Base-by-base conservation (phyloP, 2,888 invertebrate genomes). In the Tenthredo livida region DNA sequence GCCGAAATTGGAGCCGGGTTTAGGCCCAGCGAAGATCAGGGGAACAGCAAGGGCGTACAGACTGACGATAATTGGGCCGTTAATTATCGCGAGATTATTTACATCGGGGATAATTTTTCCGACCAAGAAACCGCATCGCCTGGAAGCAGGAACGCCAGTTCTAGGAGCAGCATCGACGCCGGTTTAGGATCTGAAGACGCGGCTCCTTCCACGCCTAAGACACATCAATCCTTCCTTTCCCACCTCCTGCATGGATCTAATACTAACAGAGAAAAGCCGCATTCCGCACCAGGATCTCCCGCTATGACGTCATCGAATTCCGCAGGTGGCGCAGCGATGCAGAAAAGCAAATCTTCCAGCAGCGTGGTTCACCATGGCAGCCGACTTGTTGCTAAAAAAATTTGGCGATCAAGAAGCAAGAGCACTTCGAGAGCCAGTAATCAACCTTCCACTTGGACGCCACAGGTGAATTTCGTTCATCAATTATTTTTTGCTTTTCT, bases 271-370 rank as follows among this genome's bases (percentile, higher is more conserved):
- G 92, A 92, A 70, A 92, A 92, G 85, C 94, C 95, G 82, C 94
- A 95, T 86, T 94, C 95, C 85, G 94, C 94, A 75, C 94, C 94
- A 50, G 94, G 94, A 86, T 94, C 95, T n/a, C 94, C 95, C 86
- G 93, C 93, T 90, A 94, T 95, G 91, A 94, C 94, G 65, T 92
- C 94, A 85, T 90, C 93, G 33, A 92, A 91, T 90, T 93, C 94
- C 90, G 93, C 95, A 94, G 96, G 96, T 94, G 94, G 93, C 90
- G 93, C 93, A 90, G 96, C 96, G 93, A 97, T 97, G 97, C 97
- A 97, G 95, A 98, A 97, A 94, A 97, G 97, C 91, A 97, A 97
- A 93, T 97, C 97, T 43, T 97, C 97, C 89, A 97, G 97, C 92
- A 97, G 97, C 94, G 97, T 97, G 93, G 97, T 97, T 92, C 97